A percentile compares a stretch with the other conserved stretches of the same genome.
Conservation (phyloP, 2,113 vertebrate genomes). For the Hypanus sabinus region DNA sequence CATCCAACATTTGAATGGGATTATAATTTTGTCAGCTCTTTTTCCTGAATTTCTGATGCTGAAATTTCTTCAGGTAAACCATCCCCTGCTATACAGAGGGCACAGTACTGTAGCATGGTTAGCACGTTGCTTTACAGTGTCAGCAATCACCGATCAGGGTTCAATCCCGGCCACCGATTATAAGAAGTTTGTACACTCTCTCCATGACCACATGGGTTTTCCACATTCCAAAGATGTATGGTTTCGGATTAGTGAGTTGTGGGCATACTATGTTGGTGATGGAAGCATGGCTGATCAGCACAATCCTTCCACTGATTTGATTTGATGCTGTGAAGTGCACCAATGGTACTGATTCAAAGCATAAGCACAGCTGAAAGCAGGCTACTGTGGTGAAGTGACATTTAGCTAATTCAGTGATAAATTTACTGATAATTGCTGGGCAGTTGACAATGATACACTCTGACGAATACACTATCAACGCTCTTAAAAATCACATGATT, state of each 20-base stretch:
- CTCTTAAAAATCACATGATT: constrained; percentile 57
- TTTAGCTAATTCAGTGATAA: constrained; percentile 84
- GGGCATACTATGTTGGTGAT: no score
- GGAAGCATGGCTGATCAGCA: no score
- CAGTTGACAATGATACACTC: constrained; percentile 74
- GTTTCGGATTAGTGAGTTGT: no score
- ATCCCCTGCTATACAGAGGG: no score
- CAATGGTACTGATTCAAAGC: constrained; percentile 58
- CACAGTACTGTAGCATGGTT: no score
- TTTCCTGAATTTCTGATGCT: not conserved
- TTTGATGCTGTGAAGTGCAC: constrained; percentile 49
- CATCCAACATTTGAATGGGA: not conserved
- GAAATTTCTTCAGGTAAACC: not conserved
- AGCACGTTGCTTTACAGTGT: no score
- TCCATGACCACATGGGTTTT: no score
- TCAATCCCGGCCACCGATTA: no score
- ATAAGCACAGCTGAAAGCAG: constrained; percentile 58
- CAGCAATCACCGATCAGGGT: no score
- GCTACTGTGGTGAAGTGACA: constrained; percentile 78
- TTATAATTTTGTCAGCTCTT: not conserved
- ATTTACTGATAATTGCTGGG: constrained; percentile 78
- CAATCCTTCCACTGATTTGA: constrained; percentile 46
- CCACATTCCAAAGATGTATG: no score
- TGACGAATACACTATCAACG: constrained; percentile 66
- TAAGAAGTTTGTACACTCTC: no score